Conservation (phyloP, 2,888 invertebrate species). For the Acanthosepion esculentum region DNA sequence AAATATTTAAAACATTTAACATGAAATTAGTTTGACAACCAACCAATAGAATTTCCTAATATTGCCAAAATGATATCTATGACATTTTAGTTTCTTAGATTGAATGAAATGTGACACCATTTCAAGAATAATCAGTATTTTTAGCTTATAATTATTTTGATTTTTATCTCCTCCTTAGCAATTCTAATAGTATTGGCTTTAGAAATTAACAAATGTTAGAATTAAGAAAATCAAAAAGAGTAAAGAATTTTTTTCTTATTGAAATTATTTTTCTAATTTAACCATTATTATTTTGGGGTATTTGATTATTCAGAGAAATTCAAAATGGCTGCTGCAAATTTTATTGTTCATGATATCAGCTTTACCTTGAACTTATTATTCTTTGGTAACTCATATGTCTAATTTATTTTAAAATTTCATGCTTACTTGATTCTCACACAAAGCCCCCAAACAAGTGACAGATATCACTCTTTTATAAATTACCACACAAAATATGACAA, state of each 20-base stretch:
- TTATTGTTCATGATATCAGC: background rate
- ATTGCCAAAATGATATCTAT: no score
- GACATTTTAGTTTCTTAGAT: no score
- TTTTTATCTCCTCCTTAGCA: no score
- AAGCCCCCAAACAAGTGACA: background rate
- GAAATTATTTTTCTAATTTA: background rate
- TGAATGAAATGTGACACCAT: no score
- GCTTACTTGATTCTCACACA: background rate
- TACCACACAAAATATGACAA: background rate
- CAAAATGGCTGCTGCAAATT: background rate
- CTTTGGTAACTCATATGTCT: background rate
- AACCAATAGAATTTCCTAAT: no score
- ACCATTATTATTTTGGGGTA: background rate
- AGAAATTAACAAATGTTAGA: background rate
- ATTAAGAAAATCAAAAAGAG: background rate
- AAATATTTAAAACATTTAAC: no score
- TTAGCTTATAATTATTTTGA: no score
- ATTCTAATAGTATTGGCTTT: no score
- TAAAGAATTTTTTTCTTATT: background rate
- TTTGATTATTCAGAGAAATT: background rate
- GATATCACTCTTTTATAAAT: background rate
- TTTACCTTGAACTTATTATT: background rate
- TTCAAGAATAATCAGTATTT: no score
- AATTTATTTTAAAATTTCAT: background rate
- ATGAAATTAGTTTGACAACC: no score